Conservation (phyloP, 1,140 invertebrate species). For the Pemphigus obesinymphae region DNA sequence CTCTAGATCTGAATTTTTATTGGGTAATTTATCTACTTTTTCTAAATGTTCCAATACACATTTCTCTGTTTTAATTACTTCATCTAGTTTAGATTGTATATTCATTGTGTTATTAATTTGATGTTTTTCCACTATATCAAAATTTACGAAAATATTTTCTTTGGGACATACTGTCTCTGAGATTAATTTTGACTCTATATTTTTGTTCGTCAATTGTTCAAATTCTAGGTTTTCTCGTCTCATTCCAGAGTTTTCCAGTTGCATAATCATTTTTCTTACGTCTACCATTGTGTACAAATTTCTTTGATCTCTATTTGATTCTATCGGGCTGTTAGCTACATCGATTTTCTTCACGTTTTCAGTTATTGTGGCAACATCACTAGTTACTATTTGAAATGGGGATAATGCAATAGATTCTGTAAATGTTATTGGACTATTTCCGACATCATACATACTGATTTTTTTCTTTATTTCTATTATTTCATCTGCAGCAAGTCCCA, state of each 20-base stretch:
- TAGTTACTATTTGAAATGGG: conserved; percentile 51
- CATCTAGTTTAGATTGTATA: conserved; percentile 44
- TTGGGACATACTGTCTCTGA: not conserved
- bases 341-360: conserved; percentile 54
- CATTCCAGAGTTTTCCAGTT: not conserved
- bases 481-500: conserved; percentile 47
- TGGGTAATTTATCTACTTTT: conserved; percentile 48
- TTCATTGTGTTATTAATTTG: not conserved
- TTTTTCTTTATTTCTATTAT: conserved; percentile 49
- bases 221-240: not conserved
- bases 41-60: conserved; percentile 45
- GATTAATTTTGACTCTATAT: not conserved
- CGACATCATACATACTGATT: conserved; percentile 49
- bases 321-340: conserved; percentile 52
- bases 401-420: conserved; percentile 50
- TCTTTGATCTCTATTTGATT: not conserved
- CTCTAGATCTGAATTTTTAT: conserved; percentile 50
- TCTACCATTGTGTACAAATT: not conserved
- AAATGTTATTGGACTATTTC: conserved; percentile 53
- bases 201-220: not conserved
- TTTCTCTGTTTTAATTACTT: conserved; percentile 47
- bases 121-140: not conserved
- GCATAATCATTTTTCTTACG: not conserved
- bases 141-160: not conserved
- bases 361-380: conserved; percentile 54